Evolutionary conservation across 2,888 invertebrate genomes (phyloP).

Genomic region (Eristalinus aeneus): DNA sequence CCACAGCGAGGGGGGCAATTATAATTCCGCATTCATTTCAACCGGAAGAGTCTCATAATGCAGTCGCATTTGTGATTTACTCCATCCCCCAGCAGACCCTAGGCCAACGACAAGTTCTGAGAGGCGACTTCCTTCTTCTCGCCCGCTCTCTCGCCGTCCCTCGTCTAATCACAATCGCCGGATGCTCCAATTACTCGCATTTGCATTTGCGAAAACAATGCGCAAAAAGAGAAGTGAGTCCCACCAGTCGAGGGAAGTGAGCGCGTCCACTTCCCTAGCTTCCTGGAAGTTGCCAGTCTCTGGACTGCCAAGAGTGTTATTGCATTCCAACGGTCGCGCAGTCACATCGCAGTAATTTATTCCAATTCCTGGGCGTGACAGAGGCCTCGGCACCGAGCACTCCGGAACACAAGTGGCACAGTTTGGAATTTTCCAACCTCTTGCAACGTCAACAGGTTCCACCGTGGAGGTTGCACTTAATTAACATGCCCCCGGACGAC

Average conservation of each 20-base stretch:
- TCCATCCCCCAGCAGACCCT: not conserved
- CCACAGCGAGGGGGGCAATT: constrained; percentile 9
- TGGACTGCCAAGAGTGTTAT: constrained; percentile 72
- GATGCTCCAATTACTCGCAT: constrained; percentile 69
- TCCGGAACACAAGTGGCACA: constrained; percentile 11
- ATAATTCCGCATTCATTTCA: not conserved
- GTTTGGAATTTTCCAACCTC: constrained; percentile 53
- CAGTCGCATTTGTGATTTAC: constrained; percentile 48
- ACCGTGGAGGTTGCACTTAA: constrained; percentile 41
- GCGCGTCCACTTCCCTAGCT: constrained; percentile 75
- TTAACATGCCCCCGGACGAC: constrained; percentile 43
- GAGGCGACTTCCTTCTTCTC: constrained; percentile 28
- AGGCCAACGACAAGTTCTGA: constrained; percentile 46
- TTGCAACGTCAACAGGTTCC: constrained; percentile 59
- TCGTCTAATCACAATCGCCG: constrained; percentile 58
- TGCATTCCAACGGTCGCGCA: constrained; percentile 38
- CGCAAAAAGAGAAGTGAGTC: not conserved
- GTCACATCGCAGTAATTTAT: constrained; percentile 47
- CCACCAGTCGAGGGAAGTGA: constrained; percentile 27
- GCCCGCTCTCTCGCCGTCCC: constrained; percentile 28
- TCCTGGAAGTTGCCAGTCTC: constrained; percentile 69
- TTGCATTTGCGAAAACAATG: constrained; percentile 67
- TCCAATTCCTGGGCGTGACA: constrained; percentile 46
- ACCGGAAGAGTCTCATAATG: constrained; percentile 59
- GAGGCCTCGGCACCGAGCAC: constrained; percentile 10